These are phyloP conservation scores for Tragopan temminckii DNA, from an alignment of 2,797 vertebrate genomes.

Conservation along the genomic window DNA sequence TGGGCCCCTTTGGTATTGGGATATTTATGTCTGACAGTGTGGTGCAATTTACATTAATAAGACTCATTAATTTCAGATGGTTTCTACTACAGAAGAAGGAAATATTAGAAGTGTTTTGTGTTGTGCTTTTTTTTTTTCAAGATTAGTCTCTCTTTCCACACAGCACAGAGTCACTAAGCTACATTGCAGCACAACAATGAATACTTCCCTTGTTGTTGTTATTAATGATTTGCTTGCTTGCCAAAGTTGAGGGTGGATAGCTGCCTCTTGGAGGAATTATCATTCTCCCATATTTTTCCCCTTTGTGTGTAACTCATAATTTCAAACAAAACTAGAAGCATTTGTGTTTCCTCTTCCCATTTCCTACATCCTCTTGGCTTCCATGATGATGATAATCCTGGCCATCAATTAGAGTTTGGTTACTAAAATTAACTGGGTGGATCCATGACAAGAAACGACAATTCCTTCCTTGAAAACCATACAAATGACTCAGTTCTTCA, in stretches of 20 bases:
- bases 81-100: constrained; percentile 60
- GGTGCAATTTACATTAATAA: constrained; percentile 77
- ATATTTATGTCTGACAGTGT: constrained; percentile 77
- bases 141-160: constrained; percentile 14
- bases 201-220: constrained; percentile 60
- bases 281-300: neutral
- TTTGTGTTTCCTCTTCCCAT: constrained; percentile 18
- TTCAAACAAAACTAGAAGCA: constrained; percentile 31
- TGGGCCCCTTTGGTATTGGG: constrained; percentile 69
- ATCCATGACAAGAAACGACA: constrained; percentile 53
- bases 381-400: constrained; percentile 3
- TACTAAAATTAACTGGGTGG: constrained; percentile 79
- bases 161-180: neutral
- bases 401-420: constrained; percentile 33
- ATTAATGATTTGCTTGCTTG: constrained; percentile 64
- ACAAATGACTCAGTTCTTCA: constrained; percentile 71
- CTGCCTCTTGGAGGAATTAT: constrained; percentile 21
- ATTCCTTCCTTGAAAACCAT: constrained; percentile 70
- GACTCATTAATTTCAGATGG: constrained; percentile 78
- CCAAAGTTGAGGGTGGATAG: neutral
- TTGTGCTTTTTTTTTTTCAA: neutral
- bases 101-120: constrained; percentile 57
- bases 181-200: constrained; percentile 8
- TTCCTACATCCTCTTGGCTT: constrained; percentile 57
- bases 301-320: neutral